A percentile compares a stretch with the other conserved stretches of the same genome.
These are phyloP conservation scores for Oenanthe oenanthe DNA, from an alignment of 2,113 vertebrate genomes.

Conservation along the genomic window DNA sequence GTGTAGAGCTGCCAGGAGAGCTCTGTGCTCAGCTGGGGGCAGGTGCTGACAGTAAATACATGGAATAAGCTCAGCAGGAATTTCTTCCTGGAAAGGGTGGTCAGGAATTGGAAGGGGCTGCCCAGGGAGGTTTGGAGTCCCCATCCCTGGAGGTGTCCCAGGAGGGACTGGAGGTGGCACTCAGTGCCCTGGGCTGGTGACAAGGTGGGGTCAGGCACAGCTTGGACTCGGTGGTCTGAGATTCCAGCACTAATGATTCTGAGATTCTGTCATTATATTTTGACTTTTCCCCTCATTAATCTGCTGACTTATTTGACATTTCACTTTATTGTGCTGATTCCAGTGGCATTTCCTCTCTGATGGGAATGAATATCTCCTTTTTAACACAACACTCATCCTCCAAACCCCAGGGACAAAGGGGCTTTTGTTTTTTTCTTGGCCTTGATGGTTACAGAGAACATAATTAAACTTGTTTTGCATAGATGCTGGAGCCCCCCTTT, in stretches of 20 bases:
- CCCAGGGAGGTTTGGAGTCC: background rate
- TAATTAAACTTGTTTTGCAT: background rate
- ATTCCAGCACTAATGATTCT: background rate
- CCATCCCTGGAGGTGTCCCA: background rate
- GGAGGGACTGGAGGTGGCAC: background rate
- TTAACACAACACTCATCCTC: background rate
- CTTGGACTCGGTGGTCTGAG: rapidly evolving
- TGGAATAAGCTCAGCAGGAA: background rate
- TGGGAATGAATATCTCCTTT: background rate
- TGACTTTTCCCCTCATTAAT: background rate
- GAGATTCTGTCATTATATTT: background rate
- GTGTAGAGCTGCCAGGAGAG: rapidly evolving
- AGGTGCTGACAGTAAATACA: background rate
- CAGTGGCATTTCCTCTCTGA: background rate
- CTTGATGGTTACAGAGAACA: background rate
- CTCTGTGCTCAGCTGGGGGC: rapidly evolving
- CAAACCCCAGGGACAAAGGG: background rate
- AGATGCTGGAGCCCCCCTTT: background rate
- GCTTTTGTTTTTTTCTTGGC: background rate
- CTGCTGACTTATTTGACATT: background rate
- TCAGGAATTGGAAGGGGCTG: background rate
- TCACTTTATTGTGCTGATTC: background rate
- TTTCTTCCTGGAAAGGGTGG: background rate
- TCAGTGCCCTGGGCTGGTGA: background rate
- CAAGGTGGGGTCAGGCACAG: background rate